These are phyloP conservation scores for Cylloceria caligata DNA, from an alignment of 2,888 invertebrate species.

Conservation along the genomic window DNA sequence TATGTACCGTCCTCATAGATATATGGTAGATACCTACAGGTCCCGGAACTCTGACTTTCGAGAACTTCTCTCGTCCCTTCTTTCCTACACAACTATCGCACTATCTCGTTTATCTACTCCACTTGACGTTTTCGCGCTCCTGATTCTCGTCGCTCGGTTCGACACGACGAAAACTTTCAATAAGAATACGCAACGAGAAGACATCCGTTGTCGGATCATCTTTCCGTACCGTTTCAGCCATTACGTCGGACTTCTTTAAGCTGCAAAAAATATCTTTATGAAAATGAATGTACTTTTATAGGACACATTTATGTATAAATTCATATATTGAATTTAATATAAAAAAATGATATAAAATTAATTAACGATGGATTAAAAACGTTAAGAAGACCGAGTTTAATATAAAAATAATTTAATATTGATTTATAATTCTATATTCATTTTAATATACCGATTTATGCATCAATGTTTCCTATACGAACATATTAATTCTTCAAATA, in stretches of 20 bases:
- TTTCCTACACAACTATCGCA: background rate
- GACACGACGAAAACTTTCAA: conserved; percentile 15
- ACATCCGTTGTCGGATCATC: conserved; percentile 31
- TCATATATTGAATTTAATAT: too few relatives aligned
- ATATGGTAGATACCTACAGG: background rate
- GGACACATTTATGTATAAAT: too few relatives aligned
- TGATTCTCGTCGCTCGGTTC: conserved; percentile 12
- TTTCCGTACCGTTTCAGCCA: conserved; percentile 52
- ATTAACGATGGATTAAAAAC: too few relatives aligned
- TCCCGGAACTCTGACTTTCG: conserved; percentile 15
- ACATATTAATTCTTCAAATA: too few relatives aligned
- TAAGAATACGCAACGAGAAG: conserved; percentile 34
- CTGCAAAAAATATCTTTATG: too few relatives aligned
- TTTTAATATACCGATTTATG: too few relatives aligned
- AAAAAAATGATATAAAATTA: too few relatives aligned
- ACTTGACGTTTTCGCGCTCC: conserved; percentile 4
- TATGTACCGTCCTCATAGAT: conserved; percentile 1
- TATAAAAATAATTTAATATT: too few relatives aligned
- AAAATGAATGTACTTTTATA: too few relatives aligned
- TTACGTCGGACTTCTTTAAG: conserved; percentile 24
- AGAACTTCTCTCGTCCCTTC: background rate
- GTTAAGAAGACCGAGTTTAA: too few relatives aligned
- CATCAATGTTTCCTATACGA: too few relatives aligned
- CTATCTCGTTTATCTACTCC: background rate
- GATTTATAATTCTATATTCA: too few relatives aligned